Base-by-base conservation (phyloP, 2,797 vertebrate genomes). In the Florisuga fusca region DNA sequence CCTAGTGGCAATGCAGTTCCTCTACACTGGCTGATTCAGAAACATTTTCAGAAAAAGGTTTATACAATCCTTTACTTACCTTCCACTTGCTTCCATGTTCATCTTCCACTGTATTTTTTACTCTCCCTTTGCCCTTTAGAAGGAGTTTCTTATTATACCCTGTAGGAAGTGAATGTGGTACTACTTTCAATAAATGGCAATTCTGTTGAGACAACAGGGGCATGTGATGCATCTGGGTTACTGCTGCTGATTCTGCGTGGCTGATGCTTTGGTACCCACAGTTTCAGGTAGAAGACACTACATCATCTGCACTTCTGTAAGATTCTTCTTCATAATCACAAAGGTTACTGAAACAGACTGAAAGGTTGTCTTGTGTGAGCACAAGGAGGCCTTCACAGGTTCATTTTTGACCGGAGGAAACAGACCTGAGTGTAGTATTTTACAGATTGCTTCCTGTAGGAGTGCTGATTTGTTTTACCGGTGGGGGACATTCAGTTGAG, bases 101-200 rank as follows among this genome's bases (percentile, higher is more conserved):
- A 15, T 50, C 23, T 93, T 85, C n/a, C 20, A 15, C 10, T 12
- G 1, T 55, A 3, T 61, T 27, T 92, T 66, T 72, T 21, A 23
- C 15, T 69, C 10, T 76, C 22, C 64, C 9, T 80, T 75, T 85
- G 25, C 15, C 10, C 29, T 79, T 92, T 16, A 59, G 43, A 59
- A 71, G 29, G 23, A 54, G 4, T 76, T 82, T 82, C 19, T 81
- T 76, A 9, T 66, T 66, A 33, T 4, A 41, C 16, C 14, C 55
- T 0, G 1, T 46, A 25, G 0, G 0, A 67, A 76, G 15, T 18
- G 51, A 53, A 13, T 2, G 9, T 0, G 1, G 15, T 71, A 26
- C 19, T 62, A 17, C 3, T 80, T 79, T 91, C 50, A 87, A 38
- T 78, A 77, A 79, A 27, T 9, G 36, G 3, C 12, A 26, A 15